Percentiles rank a stretch among this genome's conserved stretches.
Conservation (phyloP, 1,140 invertebrate species). For the Drosophila parabipectinata region DNA sequence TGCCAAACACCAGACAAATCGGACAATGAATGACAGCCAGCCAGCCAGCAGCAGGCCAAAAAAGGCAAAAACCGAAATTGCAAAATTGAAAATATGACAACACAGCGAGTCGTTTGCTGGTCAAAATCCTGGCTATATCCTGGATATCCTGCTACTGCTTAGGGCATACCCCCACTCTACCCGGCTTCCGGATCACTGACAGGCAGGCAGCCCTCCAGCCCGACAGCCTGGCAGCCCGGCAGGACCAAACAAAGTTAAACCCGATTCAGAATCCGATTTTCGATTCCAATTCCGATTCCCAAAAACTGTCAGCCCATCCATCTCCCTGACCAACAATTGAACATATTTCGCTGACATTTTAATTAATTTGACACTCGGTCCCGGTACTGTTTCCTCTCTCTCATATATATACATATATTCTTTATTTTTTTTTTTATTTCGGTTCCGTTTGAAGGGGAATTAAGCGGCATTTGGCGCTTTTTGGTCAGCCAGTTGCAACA, state of each 20-base stretch:
- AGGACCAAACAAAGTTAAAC: conserved; percentile 19
- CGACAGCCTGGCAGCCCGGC: not conserved
- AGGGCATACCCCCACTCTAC: not conserved
- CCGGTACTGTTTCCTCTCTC: not conserved
- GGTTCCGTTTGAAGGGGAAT: conserved; percentile 33
- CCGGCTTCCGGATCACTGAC: not conserved
- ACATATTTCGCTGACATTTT: conserved; percentile 84
- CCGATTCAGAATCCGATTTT: conserved; percentile 28
- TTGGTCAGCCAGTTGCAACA: conserved; percentile 39
- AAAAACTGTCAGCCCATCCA: conserved; percentile 47
- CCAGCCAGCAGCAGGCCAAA: conserved; percentile 7
- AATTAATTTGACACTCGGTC: conserved; percentile 82
- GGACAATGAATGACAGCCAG: conserved; percentile 41
- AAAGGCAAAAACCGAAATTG: conserved; percentile 54
- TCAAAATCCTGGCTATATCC: conserved; percentile 1
- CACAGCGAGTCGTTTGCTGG: conserved; percentile 48
- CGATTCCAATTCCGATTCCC: conserved; percentile 1
- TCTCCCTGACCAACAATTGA: conserved; percentile 69
- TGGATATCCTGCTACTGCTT: conserved; percentile 2
- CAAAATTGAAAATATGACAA: conserved; percentile 81
- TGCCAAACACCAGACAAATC: conserved; percentile 50
- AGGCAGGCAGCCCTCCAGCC: not conserved
- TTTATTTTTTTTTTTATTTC: conserved; percentile 1
- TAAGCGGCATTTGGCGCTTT: conserved; percentile 49
- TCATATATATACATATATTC: conserved; percentile 6